Conservation (phyloP, 2,113 vertebrate species). For the Candoia aspera region DNA sequence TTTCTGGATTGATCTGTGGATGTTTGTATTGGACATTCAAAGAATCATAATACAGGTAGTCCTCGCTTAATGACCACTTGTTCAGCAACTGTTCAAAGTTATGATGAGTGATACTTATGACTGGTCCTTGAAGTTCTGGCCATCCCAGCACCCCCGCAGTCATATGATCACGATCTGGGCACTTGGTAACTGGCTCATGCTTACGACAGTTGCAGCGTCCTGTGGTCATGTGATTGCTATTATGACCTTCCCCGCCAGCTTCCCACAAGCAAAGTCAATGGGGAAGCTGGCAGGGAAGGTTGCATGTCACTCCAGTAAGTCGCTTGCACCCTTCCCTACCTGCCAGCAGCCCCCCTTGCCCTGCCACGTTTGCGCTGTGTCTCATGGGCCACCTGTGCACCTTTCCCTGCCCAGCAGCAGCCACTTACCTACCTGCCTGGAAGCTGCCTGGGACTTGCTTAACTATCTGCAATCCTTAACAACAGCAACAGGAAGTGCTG, state of each 20-base stretch:
- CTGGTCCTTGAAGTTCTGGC: neutral
- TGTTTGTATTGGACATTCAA: neutral
- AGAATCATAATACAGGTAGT: neutral
- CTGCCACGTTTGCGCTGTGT: neutral
- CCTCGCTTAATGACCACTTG: neutral
- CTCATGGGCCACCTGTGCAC: neutral
- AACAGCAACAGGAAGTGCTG: neutral
- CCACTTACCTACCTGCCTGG: neutral
- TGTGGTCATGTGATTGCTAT: neutral
- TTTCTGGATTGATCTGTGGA: neutral
- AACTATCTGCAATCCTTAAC: neutral
- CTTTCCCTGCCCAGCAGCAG: neutral
- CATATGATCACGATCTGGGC: neutral
- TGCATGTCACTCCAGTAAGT: neutral
- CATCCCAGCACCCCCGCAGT: neutral
- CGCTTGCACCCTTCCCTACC: neutral
- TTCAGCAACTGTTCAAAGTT: neutral
- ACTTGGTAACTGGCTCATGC: neutral
- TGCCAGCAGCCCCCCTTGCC: neutral
- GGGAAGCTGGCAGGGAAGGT: neutral
- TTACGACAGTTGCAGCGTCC: neutral
- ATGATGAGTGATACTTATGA: neutral
- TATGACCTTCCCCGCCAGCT: neutral
- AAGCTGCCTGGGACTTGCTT: neutral
- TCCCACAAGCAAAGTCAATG: neutral